Evolutionary conservation across 1,140 invertebrate species (phyloP).

Genomic region (Polypedilum pembai): DNA sequence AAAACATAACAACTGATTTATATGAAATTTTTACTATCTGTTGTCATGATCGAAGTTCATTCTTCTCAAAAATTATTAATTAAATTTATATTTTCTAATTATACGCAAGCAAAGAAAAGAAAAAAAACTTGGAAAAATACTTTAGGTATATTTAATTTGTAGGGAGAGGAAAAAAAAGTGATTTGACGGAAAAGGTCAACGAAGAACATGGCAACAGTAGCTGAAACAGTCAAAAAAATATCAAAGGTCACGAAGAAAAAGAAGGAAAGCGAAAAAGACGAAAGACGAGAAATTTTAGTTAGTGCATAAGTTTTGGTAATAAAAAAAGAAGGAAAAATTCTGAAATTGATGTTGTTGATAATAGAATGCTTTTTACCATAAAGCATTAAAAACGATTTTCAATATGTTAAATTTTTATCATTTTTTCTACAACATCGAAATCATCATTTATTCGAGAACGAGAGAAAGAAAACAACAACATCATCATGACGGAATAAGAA

Average conservation of each 20-base stretch:
- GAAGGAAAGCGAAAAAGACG: not conserved
- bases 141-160: constrained; percentile 3
- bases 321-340: not conserved
- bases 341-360: not conserved
- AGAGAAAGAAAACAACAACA: not conserved
- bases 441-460: not conserved
- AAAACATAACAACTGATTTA: too few species aligned
- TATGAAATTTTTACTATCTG: too few species aligned
- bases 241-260: not conserved
- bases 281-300: not conserved
- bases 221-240: not conserved
- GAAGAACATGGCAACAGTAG: constrained; percentile 4
- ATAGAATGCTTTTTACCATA: not conserved
- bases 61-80: too few species aligned
- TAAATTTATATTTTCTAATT: too few species aligned
- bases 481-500: not conserved
- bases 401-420: not conserved
- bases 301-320: not conserved
- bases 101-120: not conserved
- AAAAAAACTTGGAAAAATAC: not conserved
- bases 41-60: too few species aligned
- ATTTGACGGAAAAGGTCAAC: constrained; percentile 12
- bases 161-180: not conserved
- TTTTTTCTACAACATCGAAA: not conserved
- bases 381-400: not conserved